Evolutionary conservation across 1,140 invertebrate genomes (phyloP).

Genomic region (Wiebesia pumilae): DNA sequence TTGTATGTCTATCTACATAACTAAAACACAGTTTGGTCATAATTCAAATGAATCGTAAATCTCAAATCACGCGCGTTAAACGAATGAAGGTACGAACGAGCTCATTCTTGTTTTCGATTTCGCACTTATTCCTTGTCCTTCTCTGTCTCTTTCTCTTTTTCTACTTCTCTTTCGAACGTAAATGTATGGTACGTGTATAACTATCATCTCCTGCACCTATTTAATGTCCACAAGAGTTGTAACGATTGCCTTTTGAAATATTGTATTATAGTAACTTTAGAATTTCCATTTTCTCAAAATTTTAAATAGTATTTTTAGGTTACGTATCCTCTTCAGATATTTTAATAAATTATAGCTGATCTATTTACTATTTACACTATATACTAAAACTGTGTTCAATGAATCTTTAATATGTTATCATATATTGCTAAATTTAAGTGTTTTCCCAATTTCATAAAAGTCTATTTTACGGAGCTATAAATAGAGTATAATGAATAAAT

Average conservation of each 20-base stretch:
- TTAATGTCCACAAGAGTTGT: constrained; percentile 64
- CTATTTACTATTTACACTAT: too few species aligned
- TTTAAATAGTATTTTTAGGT: too few species aligned
- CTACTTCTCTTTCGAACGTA: neutral
- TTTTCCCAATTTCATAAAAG: too few species aligned
- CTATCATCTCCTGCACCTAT: constrained; percentile 64
- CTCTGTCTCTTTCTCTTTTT: neutral
- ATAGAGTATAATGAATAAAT: too few species aligned
- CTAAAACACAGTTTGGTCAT: constrained; percentile 61
- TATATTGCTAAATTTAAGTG: too few species aligned
- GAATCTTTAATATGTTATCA: too few species aligned
- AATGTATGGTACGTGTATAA: constrained; percentile 61
- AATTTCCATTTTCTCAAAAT: too few species aligned
- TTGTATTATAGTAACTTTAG: too few species aligned
- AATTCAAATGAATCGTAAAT: constrained; percentile 72
- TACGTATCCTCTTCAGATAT: too few species aligned
- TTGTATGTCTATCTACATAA: constrained; percentile 24
- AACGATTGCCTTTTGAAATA: neutral
- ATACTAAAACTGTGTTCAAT: too few species aligned
- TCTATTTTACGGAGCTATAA: too few species aligned
- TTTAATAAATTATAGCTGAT: too few species aligned
- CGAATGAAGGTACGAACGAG: constrained; percentile 26
- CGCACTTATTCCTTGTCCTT: neutral
- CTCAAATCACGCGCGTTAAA: constrained; percentile 60
- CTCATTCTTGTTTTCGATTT: constrained; percentile 36